Evolutionary conservation across 1,140 invertebrate genomes (phyloP), one percentile per base, ranked within the genome.

Genomic region (Neodiprion fabricii): DNA sequence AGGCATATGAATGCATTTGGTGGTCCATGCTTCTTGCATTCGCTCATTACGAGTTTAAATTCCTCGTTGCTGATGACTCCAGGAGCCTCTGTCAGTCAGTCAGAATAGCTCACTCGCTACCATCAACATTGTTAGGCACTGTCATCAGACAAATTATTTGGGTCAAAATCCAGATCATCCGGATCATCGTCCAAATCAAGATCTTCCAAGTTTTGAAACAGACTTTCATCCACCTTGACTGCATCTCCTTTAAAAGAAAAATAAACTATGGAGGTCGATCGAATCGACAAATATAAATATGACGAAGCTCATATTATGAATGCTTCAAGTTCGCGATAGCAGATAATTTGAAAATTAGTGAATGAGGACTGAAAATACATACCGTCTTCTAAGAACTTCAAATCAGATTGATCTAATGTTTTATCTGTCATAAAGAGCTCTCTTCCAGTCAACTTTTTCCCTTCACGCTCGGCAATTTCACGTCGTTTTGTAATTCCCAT

Each of bases 301-400:
- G 70, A 21, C 5, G 5, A 40, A 40, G 28, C 28, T 40, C 28
- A 40, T 40, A 40, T 40, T 40, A 5, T 3, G 28, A 40, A 40
- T 40, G 4, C 2, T 5, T 40, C 23, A 61, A 53, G 4, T n/a
- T 23, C 23, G 5, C 17, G 1, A 12, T 40, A 47, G 23, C 23
- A 40, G 28, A 61, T 14, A 28, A 9, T 21, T 40, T 49, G n/a
- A 61, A 40, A 40, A 40, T 3, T 40, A 5, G 28, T 40, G 28
- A 40, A 48, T 66, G 40, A 71, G 73, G 75, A 70, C 67, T 72
- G 61, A 77, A 75, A 77, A 68, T 85, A 87, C 77, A 89, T 90
- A 94, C 95, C 96, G 90, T 96, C 96, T 87, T 97, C 94, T 71
- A 98, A 90, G 88, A 98, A 99, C 89, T 97, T 96, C 17, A 99